Percentiles rank a stretch among this genome's conserved stretches.
phyloP scores from a whole-genome alignment of 92 coral and sea anemone genomes.

The Micromussa lordhowensis region DNA sequence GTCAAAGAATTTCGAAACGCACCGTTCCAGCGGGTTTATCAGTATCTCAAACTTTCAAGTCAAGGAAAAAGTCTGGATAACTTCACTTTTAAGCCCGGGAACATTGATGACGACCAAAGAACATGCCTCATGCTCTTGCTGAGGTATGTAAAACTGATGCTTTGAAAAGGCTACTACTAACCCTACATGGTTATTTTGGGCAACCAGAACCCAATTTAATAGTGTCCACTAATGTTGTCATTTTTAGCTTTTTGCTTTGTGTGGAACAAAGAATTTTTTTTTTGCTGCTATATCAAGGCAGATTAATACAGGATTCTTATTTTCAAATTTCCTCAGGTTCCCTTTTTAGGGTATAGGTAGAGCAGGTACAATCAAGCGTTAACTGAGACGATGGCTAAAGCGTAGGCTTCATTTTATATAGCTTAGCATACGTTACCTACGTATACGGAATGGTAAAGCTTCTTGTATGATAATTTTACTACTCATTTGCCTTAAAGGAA shows the following conservation, averaged over 20 bases:
- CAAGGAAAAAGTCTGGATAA: conserved; percentile 62
- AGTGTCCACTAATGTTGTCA: too few relatives aligned
- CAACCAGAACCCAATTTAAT: too few relatives aligned
- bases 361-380: not conserved
- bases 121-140: conserved; percentile 66
- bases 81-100: conserved; percentile 55
- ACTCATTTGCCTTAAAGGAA: not conserved
- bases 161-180: not conserved
- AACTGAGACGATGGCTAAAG: not conserved
- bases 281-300: too few relatives aligned
- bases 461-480: not conserved
- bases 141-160: conserved; percentile 11
- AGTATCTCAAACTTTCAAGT: conserved; percentile 72
- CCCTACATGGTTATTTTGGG: too few relatives aligned
- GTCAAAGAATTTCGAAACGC: conserved; percentile 69
- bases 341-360: not conserved
- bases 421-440: too few relatives aligned
- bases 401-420: too few relatives aligned
- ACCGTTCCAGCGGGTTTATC: conserved; percentile 81
- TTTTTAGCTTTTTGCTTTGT: too few relatives aligned
- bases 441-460: too few relatives aligned
- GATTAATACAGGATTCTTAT: too few relatives aligned
- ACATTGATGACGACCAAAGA: conserved; percentile 34
- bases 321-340: not conserved
- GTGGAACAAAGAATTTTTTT: too few relatives aligned